Conservation (phyloP, 1,140 invertebrate genomes). For the Chironomus tepperi region DNA sequence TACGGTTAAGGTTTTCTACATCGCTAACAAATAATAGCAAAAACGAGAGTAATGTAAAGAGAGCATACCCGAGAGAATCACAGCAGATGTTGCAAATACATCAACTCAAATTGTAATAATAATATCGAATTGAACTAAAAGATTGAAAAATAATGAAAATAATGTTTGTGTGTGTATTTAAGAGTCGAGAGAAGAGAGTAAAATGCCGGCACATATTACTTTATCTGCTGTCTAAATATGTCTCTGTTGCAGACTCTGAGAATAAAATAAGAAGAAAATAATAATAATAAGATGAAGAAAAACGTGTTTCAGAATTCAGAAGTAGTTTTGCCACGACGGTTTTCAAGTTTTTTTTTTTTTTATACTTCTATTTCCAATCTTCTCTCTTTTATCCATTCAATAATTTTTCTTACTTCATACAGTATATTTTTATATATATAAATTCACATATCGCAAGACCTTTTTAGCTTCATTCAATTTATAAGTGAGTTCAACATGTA, state of each 20-base stretch:
- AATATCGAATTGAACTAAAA: neutral
- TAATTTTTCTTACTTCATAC: neutral
- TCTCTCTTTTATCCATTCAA: neutral
- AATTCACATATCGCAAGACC: too few relatives aligned
- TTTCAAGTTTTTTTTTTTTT: slow-evolving; percentile 11
- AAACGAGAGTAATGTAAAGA: neutral
- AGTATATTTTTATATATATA: too few relatives aligned
- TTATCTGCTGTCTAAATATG: slow-evolving; percentile 2
- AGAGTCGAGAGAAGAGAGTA: neutral
- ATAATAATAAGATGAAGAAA: slow-evolving; percentile 7
- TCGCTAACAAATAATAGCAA: neutral
- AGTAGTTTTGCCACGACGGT: slow-evolving; percentile 5
- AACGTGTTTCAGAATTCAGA: slow-evolving; percentile 12
- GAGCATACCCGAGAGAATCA: neutral
- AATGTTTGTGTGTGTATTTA: neutral
- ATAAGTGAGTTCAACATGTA: neutral
- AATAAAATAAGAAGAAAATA: neutral
- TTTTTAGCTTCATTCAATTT: neutral
- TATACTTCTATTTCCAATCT: neutral
- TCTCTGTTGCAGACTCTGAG: neutral
- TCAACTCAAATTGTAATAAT: neutral
- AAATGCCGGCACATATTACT: slow-evolving; percentile 11
- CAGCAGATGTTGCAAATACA: neutral
- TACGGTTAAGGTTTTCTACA: neutral
- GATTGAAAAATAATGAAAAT: neutral